phyloP scores from a whole-genome alignment of 1,140 invertebrate species.

The Spodoptera litura region DNA sequence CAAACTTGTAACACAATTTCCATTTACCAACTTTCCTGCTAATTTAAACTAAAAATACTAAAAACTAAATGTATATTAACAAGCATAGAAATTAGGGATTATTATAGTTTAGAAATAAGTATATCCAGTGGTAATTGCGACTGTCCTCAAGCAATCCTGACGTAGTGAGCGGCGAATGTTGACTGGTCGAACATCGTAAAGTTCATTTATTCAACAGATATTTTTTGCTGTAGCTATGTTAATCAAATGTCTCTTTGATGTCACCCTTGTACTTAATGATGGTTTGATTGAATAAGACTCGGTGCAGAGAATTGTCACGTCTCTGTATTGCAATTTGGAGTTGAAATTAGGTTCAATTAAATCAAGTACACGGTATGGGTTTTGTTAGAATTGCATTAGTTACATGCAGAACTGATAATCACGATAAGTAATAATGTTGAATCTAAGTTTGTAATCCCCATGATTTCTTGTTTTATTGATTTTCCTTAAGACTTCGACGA shows the following conservation, averaged over 20 bases:
- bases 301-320: conserved; percentile 23
- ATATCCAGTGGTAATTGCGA: conserved; percentile 8
- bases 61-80: background rate
- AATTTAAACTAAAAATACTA: too few relatives aligned
- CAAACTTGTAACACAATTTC: too few relatives aligned
- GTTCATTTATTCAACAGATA: conserved; percentile 41
- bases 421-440: too few relatives aligned
- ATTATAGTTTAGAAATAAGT: conserved; percentile 6
- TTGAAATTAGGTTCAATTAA: conserved; percentile 5
- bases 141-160: conserved; percentile 22
- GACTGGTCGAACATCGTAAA: conserved; percentile 24
- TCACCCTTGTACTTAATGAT: conserved; percentile 48
- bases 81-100: background rate
- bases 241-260: conserved; percentile 47
- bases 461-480: too few relatives aligned
- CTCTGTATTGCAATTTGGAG: conserved; percentile 19
- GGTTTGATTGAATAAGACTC: conserved; percentile 43
- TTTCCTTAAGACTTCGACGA: too few relatives aligned
- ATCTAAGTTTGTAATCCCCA: too few relatives aligned
- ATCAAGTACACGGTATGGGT: too few relatives aligned
- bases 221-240: conserved; percentile 44
- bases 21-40: too few relatives aligned
- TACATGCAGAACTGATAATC: too few relatives aligned
- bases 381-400: too few relatives aligned
- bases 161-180: conserved; percentile 35